Base-by-base conservation (phyloP, 2,888 invertebrate species). In the Mythimna lalbum region DNA sequence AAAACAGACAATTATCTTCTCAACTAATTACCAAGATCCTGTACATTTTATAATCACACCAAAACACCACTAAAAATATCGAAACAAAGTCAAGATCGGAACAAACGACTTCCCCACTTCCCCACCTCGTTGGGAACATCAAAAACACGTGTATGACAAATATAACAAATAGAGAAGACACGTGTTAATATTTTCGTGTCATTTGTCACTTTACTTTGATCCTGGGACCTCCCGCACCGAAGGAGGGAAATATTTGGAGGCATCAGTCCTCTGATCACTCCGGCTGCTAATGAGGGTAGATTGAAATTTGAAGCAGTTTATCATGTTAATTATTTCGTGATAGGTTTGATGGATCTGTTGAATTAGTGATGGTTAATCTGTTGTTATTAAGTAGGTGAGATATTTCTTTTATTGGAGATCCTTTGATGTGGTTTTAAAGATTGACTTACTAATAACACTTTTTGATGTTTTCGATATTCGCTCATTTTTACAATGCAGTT, bases 131-230 rank as follows among this genome's bases (percentile, higher is more conserved):
- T 66, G 60, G 63, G 43, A 77, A 81, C 81, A 78, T 73, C 77
- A 76, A 63, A 67, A 63, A 63, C 78, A 74, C 53, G 39, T 78
- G 80, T 79, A 77, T 71, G 56, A 78, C 69, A 69, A 72, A 78
- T 72, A 81, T 74, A 74, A 68, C 33, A 61, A 39, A 80, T 65
- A 65, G 59, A 53, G 56, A 61, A 27, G 77, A 83, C 86, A 87
- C 84, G 83, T 87, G 85, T 81, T 82, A 81, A 84, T 86, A 86
- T 81, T 81, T 78, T 83, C 82, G 69, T 78, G 67, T 85, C 71
- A 78, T 85, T 90, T 89, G 87, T 82, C 87, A 87, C 82, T 73
- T 39, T 33, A 67, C 76, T 86, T 84, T 86, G 81, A 81, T 67
- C 76, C 71, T 68, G 64, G 64, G 82, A 86, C 84, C 86, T 86